Evolutionary conservation across 2,797 vertebrate genomes (phyloP).

Genomic region (Squalus acanthias): DNA sequence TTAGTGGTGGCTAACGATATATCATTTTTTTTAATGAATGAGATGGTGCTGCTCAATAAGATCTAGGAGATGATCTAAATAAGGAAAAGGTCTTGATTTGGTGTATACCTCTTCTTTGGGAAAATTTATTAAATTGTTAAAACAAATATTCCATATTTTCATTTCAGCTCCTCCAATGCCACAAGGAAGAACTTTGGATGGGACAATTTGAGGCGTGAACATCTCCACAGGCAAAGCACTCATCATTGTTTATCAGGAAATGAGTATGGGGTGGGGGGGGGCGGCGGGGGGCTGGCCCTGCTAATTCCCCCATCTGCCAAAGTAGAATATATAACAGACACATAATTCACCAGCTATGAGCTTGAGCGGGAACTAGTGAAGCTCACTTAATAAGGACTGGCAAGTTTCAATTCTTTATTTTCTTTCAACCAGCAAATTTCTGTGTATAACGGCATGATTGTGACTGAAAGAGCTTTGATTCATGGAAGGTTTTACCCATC

Average conservation of each 20-base stretch:
- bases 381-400: background rate
- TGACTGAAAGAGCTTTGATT: background rate
- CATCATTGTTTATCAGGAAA: background rate
- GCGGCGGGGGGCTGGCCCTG: background rate
- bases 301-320: background rate
- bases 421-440: background rate
- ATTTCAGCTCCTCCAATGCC: background rate
- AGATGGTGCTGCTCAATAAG: background rate
- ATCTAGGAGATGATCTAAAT: background rate
- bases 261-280: background rate
- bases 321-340: background rate
- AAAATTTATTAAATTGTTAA: background rate
- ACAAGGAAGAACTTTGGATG: background rate
- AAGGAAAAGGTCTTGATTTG: background rate
- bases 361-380: background rate
- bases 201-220: background rate
- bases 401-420: constrained; percentile 1
- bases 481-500: background rate
- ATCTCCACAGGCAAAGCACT: background rate
- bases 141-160: background rate
- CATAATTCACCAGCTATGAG: background rate
- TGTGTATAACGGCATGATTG: background rate
- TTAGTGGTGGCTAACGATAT: background rate
- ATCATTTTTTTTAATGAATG: background rate
- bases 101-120: background rate